These are phyloP conservation scores for Arbacia lixula DNA, from an alignment of 53 echinoderm and acorn worm genomes.

Conservation along the genomic window DNA sequence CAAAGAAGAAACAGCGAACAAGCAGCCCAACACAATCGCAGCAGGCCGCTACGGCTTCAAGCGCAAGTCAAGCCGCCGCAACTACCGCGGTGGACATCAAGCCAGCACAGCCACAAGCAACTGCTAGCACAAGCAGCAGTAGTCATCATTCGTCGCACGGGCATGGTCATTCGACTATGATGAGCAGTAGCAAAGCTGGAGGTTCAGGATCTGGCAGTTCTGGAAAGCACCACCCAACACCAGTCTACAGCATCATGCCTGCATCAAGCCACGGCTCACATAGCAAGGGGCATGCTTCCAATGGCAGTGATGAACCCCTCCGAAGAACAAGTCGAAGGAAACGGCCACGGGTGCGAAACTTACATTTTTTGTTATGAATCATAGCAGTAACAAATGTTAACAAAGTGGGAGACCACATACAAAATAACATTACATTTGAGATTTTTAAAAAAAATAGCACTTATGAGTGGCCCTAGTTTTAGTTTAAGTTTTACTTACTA, in stretches of 20 bases:
- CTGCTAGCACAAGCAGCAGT: too few relatives aligned
- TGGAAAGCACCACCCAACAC: conserved; percentile 39
- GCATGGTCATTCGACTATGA: too few relatives aligned
- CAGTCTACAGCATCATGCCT: conserved; percentile 56
- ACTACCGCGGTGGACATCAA: neutral
- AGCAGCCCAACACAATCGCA: conserved; percentile 41
- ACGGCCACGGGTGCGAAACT: conserved; percentile 65
- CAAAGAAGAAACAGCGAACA: conserved; percentile 45
- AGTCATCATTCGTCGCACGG: too few relatives aligned
- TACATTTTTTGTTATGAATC: too few relatives aligned
- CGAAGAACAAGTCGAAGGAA: conserved; percentile 69
- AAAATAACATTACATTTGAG: too few relatives aligned
- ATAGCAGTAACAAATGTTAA: too few relatives aligned
- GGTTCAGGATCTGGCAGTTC: neutral
- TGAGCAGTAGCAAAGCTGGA: neutral
- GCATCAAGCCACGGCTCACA: conserved; percentile 8
- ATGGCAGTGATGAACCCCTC: conserved; percentile 62
- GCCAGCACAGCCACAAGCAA: too few relatives aligned
- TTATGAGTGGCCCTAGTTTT: too few relatives aligned
- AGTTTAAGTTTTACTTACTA: too few relatives aligned
- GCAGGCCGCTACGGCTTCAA: neutral
- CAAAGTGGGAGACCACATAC: too few relatives aligned
- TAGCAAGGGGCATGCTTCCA: conserved; percentile 17
- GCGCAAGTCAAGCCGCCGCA: conserved; percentile 1
- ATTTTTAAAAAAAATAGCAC: too few relatives aligned